phyloP scores from a whole-genome alignment of 2,113 vertebrate genomes.

The Clarias magur region DNA sequence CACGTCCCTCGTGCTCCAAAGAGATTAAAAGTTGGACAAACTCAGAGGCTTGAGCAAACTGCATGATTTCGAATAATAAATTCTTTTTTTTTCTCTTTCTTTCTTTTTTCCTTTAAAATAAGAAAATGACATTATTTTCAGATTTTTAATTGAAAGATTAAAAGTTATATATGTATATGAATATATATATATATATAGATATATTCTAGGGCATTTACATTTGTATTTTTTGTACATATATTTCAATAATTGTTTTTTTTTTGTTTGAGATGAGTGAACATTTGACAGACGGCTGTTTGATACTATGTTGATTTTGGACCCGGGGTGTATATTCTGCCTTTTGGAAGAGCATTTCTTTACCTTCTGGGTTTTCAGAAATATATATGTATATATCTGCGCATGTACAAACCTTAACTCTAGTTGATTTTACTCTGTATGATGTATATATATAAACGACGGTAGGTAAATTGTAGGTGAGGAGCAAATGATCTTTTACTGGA shows the following conservation, averaged over 20 bases:
- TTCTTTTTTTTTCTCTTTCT: constrained; percentile 57
- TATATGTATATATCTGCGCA: constrained; percentile 76
- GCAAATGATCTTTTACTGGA: constrained; percentile 74
- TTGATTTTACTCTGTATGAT: constrained; percentile 81
- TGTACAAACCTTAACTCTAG: constrained; percentile 83
- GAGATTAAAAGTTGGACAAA: constrained; percentile 41
- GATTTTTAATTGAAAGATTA: constrained; percentile 72
- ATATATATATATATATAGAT: constrained; percentile 59
- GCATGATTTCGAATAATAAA: constrained; percentile 65
- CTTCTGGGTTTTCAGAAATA: constrained; percentile 70
- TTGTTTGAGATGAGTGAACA: constrained; percentile 67
- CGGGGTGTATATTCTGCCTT: constrained; percentile 90
- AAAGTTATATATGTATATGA: constrained; percentile 60
- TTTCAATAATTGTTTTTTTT: constrained; percentile 63
- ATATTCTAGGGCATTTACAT: constrained; percentile 74
- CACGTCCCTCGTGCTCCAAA: constrained; percentile 51
- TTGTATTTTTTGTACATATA: constrained; percentile 81
- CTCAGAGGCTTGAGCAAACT: constrained; percentile 59
- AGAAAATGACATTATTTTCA: constrained; percentile 70
- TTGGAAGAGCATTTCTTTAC: constrained; percentile 77
- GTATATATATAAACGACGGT: constrained; percentile 77
- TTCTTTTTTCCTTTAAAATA: constrained; percentile 60
- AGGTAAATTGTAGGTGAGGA: constrained; percentile 74
- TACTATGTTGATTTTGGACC: constrained; percentile 67
- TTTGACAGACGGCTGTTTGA: constrained; percentile 71